Base-by-base conservation (phyloP, 2,888 invertebrate genomes). In the Pandemis corylana region DNA sequence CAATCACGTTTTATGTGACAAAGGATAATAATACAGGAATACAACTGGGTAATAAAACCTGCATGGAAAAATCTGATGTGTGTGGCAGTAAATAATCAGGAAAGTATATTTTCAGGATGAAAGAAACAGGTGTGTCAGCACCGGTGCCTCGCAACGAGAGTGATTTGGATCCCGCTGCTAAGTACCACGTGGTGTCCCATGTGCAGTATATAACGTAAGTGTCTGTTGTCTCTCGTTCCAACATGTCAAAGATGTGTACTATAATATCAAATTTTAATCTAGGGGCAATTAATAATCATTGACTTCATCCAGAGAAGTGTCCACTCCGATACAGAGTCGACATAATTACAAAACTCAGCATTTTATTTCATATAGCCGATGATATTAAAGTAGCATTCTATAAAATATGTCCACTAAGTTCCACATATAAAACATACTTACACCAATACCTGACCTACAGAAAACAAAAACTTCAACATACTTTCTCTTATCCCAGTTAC, bases 151-250 rank as follows among this genome's bases (percentile, higher is more conserved):
- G 97, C 68, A 95, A 91, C 69, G 96, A 96, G 84, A 92, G 95
- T 9, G 96, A 97, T 84, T 96, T 97, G 82, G 97, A 97, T 85
- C 95, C 97, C 6, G 97, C 96, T 1, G 95, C 97, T 0, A 97
- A 97, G 82, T 97, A 96, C 81, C 97, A 97, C 78, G 95, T 97
- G 0, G 96, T 96, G 0, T 96, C 96, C 5, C 96, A 96, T 85
- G 96, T 96, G 0, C 96, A 96, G 75, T 96, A 96, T 80, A 95
- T 96, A 80, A 95, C 96, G 96, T 96, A 87, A 89, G 90, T 36
- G 28, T 85, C 56, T 46, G 5, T 5, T 5, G 44, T 46, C 28
- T 12, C 12, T 41, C 13, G 13, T 12, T 20, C 5, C 28, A 12
- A 46, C 10, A 46, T 36, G 28, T 36, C 12, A 12, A 4, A 10